phyloP scores from a whole-genome alignment of 2,113 vertebrate genomes.

The Chroicocephalus ridibundus region DNA sequence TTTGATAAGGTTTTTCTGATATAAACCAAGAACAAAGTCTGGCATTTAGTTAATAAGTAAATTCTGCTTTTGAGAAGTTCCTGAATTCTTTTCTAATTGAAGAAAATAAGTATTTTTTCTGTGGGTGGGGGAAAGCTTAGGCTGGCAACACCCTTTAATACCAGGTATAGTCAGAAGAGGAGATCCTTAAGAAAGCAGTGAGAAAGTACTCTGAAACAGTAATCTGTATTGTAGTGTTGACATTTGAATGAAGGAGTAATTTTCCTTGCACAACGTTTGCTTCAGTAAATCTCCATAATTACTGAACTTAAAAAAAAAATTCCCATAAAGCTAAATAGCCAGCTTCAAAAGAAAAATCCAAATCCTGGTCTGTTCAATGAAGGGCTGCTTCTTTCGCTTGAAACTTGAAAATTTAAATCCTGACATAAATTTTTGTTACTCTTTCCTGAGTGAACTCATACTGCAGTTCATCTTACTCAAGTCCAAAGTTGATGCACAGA shows the following conservation, averaged over 20 bases:
- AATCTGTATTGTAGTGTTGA: not conserved
- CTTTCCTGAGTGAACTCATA: not conserved
- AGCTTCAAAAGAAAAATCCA: not conserved
- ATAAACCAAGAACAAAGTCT: constrained; percentile 5
- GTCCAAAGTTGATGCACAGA: not conserved
- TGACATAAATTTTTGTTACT: not conserved
- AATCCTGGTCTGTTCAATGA: not conserved
- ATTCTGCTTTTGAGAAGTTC: not conserved
- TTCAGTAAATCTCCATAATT: not conserved
- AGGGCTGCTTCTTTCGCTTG: not conserved
- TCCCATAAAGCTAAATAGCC: not conserved
- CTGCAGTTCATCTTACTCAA: not conserved
- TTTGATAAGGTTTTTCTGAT: constrained; percentile 48
- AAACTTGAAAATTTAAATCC: not conserved
- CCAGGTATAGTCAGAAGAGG: not conserved
- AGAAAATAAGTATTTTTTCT: not conserved
- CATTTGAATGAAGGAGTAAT: not conserved
- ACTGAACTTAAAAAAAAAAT: not conserved
- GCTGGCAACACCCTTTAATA: not conserved
- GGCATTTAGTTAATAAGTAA: constrained; percentile 46
- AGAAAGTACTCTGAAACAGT: not conserved
- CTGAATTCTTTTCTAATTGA: not conserved
- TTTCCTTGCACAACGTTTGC: not conserved
- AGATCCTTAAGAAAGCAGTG: not conserved
- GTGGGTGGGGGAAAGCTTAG: not conserved